A percentile compares a stretch with the other conserved stretches of the same genome.
Evolutionary conservation across 2,888 invertebrate species (phyloP).

Genomic region (Trichogramma evanescens): DNA sequence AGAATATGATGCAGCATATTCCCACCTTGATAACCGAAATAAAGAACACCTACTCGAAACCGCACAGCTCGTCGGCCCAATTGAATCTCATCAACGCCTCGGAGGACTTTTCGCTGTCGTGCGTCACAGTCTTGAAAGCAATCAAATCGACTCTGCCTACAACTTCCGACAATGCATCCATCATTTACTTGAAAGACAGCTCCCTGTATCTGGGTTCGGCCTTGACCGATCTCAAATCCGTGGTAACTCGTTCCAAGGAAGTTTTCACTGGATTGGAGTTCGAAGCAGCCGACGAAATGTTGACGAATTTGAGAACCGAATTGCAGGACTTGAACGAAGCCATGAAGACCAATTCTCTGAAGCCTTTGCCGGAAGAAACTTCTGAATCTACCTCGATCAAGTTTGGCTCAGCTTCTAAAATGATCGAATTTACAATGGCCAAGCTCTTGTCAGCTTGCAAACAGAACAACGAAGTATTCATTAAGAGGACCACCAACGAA

Average conservation of each 20-base stretch:
- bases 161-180: conserved; percentile 68
- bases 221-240: conserved; percentile 62
- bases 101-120: conserved; percentile 71
- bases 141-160: conserved; percentile 78
- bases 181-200: conserved; percentile 65
- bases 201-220: conserved; percentile 63
- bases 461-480: conserved; percentile 72
- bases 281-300: conserved; percentile 78
- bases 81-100: conserved; percentile 75
- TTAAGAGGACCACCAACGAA: conserved; percentile 73
- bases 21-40: conserved; percentile 75
- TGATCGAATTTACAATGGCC: conserved; percentile 76
- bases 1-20: conserved; percentile 67
- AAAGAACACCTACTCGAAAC: conserved; percentile 61
- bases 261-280: conserved; percentile 78
- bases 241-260: conserved; percentile 62
- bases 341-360: conserved; percentile 63
- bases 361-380: conserved; percentile 81
- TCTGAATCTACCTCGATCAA: conserved; percentile 55
- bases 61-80: conserved; percentile 70
- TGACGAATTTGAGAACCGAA: conserved; percentile 73
- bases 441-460: conserved; percentile 80
- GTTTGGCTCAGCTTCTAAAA: conserved; percentile 60
- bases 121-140: conserved; percentile 66
- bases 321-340: conserved; percentile 73